These are phyloP conservation scores for Folsomia candida DNA, from an alignment of 2,888 invertebrate genomes.

Conservation along the genomic window DNA sequence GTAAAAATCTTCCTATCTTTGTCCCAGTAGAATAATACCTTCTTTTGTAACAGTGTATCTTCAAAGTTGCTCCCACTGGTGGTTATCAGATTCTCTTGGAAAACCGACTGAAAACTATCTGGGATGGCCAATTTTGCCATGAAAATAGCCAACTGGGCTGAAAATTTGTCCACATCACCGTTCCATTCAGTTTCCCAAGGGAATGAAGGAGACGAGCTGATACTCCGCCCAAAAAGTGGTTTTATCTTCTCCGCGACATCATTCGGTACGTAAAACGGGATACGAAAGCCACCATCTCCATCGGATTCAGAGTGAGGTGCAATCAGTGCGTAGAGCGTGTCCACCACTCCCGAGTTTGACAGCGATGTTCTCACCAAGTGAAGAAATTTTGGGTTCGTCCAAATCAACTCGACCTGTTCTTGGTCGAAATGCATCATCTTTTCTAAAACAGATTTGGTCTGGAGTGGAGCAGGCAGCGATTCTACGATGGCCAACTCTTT, in stretches of 20 bases:
- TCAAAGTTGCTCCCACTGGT: background rate
- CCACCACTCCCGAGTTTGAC: background rate
- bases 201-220: background rate
- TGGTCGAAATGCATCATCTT: background rate
- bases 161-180: background rate
- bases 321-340: background rate
- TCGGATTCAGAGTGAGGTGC: background rate
- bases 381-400: slow-evolving; percentile 8
- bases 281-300: background rate
- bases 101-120: background rate
- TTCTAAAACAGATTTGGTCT: background rate
- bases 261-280: background rate
- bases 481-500: background rate
- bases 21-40: background rate
- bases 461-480: background rate
- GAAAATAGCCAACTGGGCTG: background rate
- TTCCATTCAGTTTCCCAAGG: background rate
- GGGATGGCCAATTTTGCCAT: background rate
- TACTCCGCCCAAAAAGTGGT: background rate
- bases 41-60: background rate
- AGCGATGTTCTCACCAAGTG: background rate
- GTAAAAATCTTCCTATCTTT: background rate
- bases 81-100: background rate
- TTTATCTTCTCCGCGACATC: background rate
- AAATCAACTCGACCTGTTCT: slow-evolving; percentile 1